Percentiles rank a stretch among this genome's conserved stretches.
These are phyloP conservation scores for Melanocharis versteri DNA, from an alignment of 2,113 vertebrate genomes.

Conservation along the genomic window DNA sequence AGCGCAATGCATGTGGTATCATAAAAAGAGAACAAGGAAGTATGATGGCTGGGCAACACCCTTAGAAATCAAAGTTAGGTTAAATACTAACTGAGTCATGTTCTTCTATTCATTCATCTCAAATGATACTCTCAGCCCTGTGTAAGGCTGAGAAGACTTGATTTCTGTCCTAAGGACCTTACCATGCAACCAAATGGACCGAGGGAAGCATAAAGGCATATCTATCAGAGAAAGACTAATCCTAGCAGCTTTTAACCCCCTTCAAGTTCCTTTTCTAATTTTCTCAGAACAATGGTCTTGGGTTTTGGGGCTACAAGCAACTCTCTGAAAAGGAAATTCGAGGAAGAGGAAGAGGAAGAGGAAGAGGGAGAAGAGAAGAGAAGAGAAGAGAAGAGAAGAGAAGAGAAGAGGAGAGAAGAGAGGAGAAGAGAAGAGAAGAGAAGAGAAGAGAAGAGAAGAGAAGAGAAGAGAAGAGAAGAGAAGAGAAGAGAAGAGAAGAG, in stretches of 20 bases:
- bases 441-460: neutral
- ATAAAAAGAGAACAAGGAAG: neutral
- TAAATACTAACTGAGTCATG: neutral
- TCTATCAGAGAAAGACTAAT: neutral
- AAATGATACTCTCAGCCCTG: neutral
- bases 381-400: neutral
- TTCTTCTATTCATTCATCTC: neutral
- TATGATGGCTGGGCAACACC: neutral
- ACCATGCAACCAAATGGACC: neutral
- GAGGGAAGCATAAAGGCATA: neutral
- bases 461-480: neutral
- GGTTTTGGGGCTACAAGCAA: neutral
- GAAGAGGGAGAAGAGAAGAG: neutral
- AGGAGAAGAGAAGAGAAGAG: neutral
- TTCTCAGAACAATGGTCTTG: neutral
- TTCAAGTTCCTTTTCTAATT: neutral
- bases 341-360: neutral
- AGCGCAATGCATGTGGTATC: neutral
- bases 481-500: neutral
- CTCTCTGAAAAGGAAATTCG: neutral
- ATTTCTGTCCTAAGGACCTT: neutral
- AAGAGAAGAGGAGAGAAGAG: neutral
- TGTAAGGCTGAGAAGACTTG: neutral
- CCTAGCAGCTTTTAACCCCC: neutral
- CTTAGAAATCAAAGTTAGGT: neutral